These are phyloP conservation scores for Mechanitis messenoides DNA, from an alignment of 2,888 invertebrate genomes.

Conservation along the genomic window DNA sequence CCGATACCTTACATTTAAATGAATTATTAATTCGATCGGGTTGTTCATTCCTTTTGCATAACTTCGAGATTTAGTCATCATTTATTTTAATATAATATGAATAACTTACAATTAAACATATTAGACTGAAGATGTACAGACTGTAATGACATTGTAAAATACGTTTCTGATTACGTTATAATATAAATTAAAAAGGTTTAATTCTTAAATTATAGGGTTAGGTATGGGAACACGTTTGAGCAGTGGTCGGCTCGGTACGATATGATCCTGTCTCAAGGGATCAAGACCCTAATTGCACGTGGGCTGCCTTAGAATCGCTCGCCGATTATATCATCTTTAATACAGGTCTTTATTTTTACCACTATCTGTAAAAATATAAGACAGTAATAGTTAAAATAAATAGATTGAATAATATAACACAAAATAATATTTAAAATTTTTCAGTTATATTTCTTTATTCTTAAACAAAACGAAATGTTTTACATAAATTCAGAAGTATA, in stretches of 20 bases:
- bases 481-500: background rate
- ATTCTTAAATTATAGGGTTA: background rate
- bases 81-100: too few relatives aligned
- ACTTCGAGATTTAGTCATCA: too few relatives aligned
- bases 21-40: too few relatives aligned
- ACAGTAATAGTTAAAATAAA: background rate
- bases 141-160: too few relatives aligned
- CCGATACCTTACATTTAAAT: too few relatives aligned
- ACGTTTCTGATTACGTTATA: too few relatives aligned
- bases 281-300: conserved; percentile 65
- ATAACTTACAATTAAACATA: too few relatives aligned
- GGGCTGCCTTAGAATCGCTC: conserved; percentile 57
- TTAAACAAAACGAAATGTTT: background rate
- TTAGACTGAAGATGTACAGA: too few relatives aligned
- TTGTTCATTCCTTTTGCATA: too few relatives aligned
- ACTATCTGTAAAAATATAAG: conserved; percentile 13
- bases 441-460: background rate
- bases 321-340: conserved; percentile 62
- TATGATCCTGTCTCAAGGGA: conserved; percentile 56
- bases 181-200: too few relatives aligned
- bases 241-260: conserved; percentile 22
- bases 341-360: conserved; percentile 32
- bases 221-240: conserved; percentile 18
- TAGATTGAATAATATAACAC: too few relatives aligned
- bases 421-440: background rate